Conservation (phyloP, 64 coral and sea anemone genomes). For the Montipora capricornis region DNA sequence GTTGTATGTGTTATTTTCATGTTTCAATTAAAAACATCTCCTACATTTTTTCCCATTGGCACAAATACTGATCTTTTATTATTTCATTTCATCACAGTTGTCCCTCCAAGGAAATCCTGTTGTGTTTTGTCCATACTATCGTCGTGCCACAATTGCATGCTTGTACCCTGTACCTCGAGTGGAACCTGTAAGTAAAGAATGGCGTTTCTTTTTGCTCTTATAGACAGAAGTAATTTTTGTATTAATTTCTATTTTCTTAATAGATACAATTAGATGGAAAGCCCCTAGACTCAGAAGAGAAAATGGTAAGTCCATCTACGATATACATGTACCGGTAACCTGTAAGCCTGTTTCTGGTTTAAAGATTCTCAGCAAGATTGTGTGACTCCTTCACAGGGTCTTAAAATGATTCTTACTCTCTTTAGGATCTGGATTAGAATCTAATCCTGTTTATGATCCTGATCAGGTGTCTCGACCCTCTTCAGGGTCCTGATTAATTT, state of each 20-base stretch:
- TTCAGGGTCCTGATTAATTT: no score
- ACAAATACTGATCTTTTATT: not conserved
- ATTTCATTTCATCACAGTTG: not conserved
- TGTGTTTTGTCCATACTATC: slow-evolving; percentile 18
- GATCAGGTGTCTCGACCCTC: no score
- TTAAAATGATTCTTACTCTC: no score
- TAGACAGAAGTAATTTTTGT: not conserved
- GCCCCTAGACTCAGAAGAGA: slow-evolving; percentile 39
- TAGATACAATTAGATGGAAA: slow-evolving; percentile 65
- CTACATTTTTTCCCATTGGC: not conserved
- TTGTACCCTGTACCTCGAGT: slow-evolving; percentile 38
- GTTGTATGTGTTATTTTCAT: no score
- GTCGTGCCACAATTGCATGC: slow-evolving; percentile 36
- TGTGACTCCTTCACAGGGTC: no score
- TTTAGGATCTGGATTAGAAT: no score
- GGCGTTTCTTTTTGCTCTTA: not conserved
- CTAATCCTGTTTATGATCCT: no score
- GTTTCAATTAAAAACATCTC: not conserved
- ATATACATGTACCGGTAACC: no score
- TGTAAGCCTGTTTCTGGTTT: no score
- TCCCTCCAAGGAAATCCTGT: slow-evolving; percentile 41
- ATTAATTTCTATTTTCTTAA: not conserved
- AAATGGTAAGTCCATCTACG: slow-evolving; percentile 18
- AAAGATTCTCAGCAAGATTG: no score
- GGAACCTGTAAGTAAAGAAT: not conserved